These are phyloP conservation scores for Tetragnatha versicolor DNA, from an alignment of 1,140 invertebrate species.

Conservation along the genomic window DNA sequence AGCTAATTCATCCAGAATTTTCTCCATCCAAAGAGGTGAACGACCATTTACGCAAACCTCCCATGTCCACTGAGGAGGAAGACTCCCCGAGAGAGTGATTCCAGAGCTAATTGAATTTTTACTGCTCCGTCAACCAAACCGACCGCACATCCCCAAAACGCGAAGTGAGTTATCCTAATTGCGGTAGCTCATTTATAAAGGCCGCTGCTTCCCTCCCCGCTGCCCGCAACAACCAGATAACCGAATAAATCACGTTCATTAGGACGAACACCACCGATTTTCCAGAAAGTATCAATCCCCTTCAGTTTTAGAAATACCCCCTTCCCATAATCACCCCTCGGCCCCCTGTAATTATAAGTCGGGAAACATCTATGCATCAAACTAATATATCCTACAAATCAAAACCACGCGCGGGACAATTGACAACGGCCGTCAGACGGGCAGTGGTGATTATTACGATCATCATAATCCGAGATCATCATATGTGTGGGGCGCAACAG, in stretches of 20 bases:
- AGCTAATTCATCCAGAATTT: too few species aligned
- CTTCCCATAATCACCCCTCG: conserved; percentile 31
- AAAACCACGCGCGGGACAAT: conserved; percentile 52
- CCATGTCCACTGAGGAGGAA: too few species aligned
- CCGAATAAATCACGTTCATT: conserved; percentile 45
- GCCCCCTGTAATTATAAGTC: conserved; percentile 48
- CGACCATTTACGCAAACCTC: too few species aligned
- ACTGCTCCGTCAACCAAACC: conserved; percentile 21
- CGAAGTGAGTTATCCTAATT: conserved; percentile 15
- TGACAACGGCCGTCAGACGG: conserved; percentile 17
- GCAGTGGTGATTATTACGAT: too few species aligned
- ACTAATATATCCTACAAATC: conserved; percentile 52
- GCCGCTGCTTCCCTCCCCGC: background rate
- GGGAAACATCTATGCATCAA: conserved; percentile 55
- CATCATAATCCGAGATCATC: too few species aligned
- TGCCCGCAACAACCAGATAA: conserved; percentile 27
- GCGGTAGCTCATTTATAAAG: conserved; percentile 24
- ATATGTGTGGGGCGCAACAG: too few species aligned
- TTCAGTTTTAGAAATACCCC: background rate
- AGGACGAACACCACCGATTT: conserved; percentile 24
- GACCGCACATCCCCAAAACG: background rate
- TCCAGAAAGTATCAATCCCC: conserved; percentile 46
- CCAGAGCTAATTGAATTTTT: conserved; percentile 38
- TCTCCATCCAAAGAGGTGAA: too few species aligned
- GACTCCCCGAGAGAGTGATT: too few species aligned